Base-by-base conservation (phyloP, 2,888 invertebrate species). In the Rhagonycha lutea region DNA sequence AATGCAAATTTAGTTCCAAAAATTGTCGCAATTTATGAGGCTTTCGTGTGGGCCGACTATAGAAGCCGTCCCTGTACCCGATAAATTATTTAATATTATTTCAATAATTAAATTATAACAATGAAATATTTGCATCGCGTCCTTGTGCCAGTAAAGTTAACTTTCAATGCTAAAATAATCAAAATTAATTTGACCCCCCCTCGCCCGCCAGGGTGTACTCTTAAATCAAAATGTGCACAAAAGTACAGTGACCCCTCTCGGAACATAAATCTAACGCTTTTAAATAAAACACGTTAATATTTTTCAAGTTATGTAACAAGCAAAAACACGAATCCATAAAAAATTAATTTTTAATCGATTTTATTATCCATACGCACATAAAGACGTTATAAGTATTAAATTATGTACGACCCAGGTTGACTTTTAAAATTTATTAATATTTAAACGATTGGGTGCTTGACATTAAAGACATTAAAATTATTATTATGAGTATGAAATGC, bases 381-480 rank as follows among this genome's bases (percentile, higher is more conserved):
- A 47, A 47, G 47, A 47, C 47, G 47, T 47, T 47, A 47, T 47
- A 47, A 47, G n/a, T 47, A 47, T 47, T 47, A 47, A 47, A 47
- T 47, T 47, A 47, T 47, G 47, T 47, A 47, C 47, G 47, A 47
- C n/a, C 47, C n/a, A 47, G 7, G 47, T 47, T 47, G 47, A 47
- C 70, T 69, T 32, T 61, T 32, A 70, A 68, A 72, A 76, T 76
- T 76, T 76, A 76, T 76, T 73, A 69, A 69, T 72, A 73, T 73
- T 76, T 76, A 73, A 76, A 76, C 73, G 72, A 73, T 76, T 72
- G 73, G 76, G 26, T 47, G 75, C 69, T 47, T 70, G 65, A 76
- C 72, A 71, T 69, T 76, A 69, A 61, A 70, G 72, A 62, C 73
- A 73, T 72, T 72, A 61, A 23, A 71, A 69, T 72, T 73, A 73